Conservation (phyloP, 2,113 vertebrate genomes). For the Atherinomorus stipes region DNA sequence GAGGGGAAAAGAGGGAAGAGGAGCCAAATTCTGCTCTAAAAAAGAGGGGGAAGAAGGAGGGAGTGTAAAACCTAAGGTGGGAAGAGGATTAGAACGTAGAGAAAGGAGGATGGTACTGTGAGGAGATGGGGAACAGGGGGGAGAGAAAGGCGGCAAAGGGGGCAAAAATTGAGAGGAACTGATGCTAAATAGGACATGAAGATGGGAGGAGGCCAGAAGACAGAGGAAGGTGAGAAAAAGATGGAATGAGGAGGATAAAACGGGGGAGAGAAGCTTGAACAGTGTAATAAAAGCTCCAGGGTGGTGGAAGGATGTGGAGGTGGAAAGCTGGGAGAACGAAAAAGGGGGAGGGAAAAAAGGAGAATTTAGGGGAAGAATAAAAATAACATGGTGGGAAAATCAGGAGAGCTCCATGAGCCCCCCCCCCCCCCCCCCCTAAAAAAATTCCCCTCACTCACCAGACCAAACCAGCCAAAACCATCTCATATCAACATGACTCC, state of each 20-base stretch:
- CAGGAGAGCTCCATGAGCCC: neutral
- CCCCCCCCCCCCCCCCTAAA: no score
- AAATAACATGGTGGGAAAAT: neutral
- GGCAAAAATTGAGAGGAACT: neutral
- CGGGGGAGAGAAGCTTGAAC: neutral
- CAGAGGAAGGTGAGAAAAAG: conserved; percentile 12
- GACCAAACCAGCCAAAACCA: conserved; percentile 32
- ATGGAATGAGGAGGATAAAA: neutral
- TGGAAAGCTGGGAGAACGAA: neutral
- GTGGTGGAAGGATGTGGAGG: neutral
- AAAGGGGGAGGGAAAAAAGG: no score
- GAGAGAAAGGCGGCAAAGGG: neutral
- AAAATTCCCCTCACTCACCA: conserved; percentile 16
- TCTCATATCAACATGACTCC: conserved; percentile 28
- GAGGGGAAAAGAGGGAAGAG: neutral
- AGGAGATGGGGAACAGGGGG: neutral
- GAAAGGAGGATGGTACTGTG: neutral
- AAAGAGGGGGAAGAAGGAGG: neutral
- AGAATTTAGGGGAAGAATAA: neutral
- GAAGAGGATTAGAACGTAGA: conserved; percentile 27
- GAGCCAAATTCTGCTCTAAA: conserved; percentile 1
- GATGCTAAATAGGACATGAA: conserved; percentile 7
- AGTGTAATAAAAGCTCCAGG: no score
- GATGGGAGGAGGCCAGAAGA: conserved; percentile 10
- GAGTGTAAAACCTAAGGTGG: conserved; percentile 6